Evolutionary conservation across 2,113 vertebrate genomes (phyloP).

Genomic region (Serilophus lunatus): DNA sequence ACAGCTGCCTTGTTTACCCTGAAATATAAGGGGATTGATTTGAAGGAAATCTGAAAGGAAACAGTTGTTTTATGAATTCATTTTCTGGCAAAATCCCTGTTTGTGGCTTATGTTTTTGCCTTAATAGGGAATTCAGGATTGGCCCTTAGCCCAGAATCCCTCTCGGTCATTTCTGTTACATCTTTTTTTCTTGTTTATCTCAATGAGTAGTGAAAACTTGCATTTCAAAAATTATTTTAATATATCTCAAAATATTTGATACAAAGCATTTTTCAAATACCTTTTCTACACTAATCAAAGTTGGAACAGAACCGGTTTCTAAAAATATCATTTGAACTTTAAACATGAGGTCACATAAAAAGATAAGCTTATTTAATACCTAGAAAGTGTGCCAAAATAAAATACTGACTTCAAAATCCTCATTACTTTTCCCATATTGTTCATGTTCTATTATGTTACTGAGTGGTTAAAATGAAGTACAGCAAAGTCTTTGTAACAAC

Average conservation of each 20-base stretch:
- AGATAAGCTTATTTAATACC: background rate
- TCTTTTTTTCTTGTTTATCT: background rate
- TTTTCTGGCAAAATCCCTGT: background rate
- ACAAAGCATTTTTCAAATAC: background rate
- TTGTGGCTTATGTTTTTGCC: background rate
- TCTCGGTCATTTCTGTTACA: background rate
- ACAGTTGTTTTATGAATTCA: background rate
- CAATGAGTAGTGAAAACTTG: background rate
- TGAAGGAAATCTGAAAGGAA: background rate
- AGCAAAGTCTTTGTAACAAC: background rate
- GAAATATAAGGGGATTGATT: background rate
- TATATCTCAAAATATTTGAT: background rate
- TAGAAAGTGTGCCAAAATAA: background rate
- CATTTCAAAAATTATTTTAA: background rate
- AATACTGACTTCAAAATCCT: background rate
- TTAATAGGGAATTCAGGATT: background rate
- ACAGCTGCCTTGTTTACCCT: slow-evolving; percentile 1
- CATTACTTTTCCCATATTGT: background rate
- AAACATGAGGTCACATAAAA: background rate
- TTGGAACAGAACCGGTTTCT: background rate
- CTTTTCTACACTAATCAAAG: background rate
- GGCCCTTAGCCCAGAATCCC: background rate
- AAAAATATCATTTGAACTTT: background rate
- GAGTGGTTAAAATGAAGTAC: background rate
- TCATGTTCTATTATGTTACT: background rate